A percentile compares a stretch with the other conserved stretches of the same genome.
These are phyloP conservation scores for Eristalis intricaria DNA, from an alignment of 2,888 invertebrate species.

Conservation along the genomic window DNA sequence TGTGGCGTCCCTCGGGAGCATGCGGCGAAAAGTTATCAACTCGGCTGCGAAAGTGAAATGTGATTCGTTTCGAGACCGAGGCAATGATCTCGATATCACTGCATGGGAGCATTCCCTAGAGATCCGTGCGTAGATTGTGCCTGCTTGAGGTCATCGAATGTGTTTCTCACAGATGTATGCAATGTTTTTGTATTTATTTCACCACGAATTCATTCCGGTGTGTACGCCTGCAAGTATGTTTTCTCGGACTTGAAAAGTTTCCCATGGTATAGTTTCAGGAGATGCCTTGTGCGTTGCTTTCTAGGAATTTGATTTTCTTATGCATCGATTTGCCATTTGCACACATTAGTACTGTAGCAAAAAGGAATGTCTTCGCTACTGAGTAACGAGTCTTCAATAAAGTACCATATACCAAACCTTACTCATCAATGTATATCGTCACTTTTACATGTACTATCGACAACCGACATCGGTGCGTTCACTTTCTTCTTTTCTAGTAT, in stretches of 20 bases:
- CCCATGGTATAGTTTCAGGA: neutral
- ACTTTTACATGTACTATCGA: no score
- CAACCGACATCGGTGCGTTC: no score
- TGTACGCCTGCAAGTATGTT: neutral
- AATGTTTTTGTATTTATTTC: neutral
- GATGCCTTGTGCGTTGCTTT: no score
- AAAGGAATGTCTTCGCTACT: no score
- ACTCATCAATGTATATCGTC: no score
- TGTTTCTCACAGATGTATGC: neutral
- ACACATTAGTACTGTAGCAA: no score
- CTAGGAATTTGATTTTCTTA: no score
- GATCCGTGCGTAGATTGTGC: neutral
- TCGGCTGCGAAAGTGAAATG: slow-evolving; percentile 6
- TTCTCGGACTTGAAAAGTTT: neutral
- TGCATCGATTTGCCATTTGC: no score
- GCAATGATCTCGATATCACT: slow-evolving; percentile 6
- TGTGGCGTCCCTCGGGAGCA: slow-evolving; percentile 22
- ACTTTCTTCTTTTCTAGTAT: no score
- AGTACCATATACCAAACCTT: no score
- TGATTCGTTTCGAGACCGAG: neutral
- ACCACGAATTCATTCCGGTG: neutral
- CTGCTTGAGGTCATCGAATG: neutral
- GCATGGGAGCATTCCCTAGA: slow-evolving; percentile 10
- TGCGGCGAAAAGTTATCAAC: neutral
- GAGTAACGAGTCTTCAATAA: no score